Conservation (phyloP, 53 echinoderm and acorn worm genomes). For the Holothuria scabra region DNA sequence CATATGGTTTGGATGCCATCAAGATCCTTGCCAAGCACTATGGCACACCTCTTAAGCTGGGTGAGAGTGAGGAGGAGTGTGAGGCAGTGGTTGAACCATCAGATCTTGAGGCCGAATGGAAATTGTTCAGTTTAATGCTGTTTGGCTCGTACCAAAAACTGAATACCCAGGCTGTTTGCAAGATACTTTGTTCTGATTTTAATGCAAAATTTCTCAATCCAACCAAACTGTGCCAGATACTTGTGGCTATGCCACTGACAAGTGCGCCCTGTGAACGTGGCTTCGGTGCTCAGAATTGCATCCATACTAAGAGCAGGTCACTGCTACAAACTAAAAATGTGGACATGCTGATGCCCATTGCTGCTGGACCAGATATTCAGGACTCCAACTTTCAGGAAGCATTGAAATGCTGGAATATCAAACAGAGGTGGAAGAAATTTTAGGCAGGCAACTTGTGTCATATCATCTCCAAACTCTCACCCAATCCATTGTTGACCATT, state of each 20-base stretch:
- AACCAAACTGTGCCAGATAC: neutral
- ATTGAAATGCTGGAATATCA: slow-evolving; percentile 8
- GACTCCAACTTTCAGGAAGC: neutral
- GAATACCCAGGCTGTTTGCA: slow-evolving; percentile 1
- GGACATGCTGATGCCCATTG: neutral
- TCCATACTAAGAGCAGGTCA: slow-evolving; percentile 19
- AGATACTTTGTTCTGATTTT: slow-evolving; percentile 4
- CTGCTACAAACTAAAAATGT: neutral
- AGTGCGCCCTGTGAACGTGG: slow-evolving; percentile 16
- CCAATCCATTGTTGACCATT: no score
- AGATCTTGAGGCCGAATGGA: neutral
- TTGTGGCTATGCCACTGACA: neutral
- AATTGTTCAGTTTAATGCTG: slow-evolving; percentile 8
- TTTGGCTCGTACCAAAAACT: slow-evolving; percentile 22
- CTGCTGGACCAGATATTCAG: neutral
- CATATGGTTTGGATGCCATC: no score
- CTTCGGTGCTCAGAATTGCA: slow-evolving; percentile 14
- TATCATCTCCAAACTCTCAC: no score
- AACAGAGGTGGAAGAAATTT: slow-evolving; percentile 9
- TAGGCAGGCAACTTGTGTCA: neutral
- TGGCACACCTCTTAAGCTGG: no score
- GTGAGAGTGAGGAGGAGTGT: no score
- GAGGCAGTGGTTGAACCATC: neutral
- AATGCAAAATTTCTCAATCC: neutral
- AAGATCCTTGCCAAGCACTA: no score